These are phyloP conservation scores for Stegophylla sp. DNA, from an alignment of 2,888 invertebrate species.

Conservation along the genomic window DNA sequence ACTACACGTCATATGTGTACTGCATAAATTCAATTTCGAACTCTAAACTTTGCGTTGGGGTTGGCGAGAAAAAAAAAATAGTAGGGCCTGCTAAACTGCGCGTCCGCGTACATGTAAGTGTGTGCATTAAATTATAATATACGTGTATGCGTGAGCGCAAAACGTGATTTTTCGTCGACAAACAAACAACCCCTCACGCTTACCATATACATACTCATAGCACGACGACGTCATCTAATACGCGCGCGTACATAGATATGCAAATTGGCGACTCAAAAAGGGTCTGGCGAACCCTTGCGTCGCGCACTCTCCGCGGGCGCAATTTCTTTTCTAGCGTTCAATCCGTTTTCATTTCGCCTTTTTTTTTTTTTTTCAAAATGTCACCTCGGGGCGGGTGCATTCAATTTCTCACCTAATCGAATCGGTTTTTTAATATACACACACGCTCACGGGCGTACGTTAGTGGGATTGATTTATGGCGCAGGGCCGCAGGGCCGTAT, in stretches of 20 bases:
- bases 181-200: not conserved
- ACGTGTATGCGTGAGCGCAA: not conserved
- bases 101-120: too few species aligned
- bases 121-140: not conserved
- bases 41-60: too few species aligned
- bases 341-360: constrained; percentile 2
- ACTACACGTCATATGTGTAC: too few species aligned
- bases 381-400: constrained; percentile 49
- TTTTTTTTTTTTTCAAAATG: constrained; percentile 32
- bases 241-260: not conserved
- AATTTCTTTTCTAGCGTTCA: constrained; percentile 39
- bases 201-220: not conserved
- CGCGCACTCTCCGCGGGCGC: not conserved
- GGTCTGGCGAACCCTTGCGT: constrained; percentile 7
- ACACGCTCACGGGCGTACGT: too few species aligned
- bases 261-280: constrained; percentile 36
- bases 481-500: not conserved
- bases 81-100: too few species aligned
- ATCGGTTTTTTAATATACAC: constrained; percentile 41
- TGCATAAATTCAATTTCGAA: too few species aligned
- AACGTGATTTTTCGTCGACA: constrained; percentile 7
- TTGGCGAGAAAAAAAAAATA: too few species aligned
- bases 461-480: constrained; percentile 46
- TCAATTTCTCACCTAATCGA: constrained; percentile 56
- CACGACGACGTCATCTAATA: too few species aligned